Evolutionary conservation across 2,888 invertebrate species (phyloP).

Genomic region (Amphipyra tragopoginis): DNA sequence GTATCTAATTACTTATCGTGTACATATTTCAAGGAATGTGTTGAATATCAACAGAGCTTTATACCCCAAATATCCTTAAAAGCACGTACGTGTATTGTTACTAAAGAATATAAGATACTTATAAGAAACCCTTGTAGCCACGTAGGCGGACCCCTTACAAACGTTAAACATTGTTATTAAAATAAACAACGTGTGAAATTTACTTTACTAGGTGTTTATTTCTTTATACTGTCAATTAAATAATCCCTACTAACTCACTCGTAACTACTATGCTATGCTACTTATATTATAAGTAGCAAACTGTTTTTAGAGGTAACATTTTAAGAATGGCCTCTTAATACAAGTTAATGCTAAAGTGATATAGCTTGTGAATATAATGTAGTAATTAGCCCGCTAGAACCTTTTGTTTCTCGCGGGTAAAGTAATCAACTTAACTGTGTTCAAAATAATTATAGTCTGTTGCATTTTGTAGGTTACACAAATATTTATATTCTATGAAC

Average conservation of each 20-base stretch:
- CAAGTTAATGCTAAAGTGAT: too few relatives aligned
- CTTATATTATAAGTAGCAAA: too few relatives aligned
- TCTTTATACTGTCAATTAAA: not conserved
- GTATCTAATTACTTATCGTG: constrained; percentile 40
- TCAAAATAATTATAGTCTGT: too few relatives aligned
- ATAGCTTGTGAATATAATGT: too few relatives aligned
- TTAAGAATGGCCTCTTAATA: too few relatives aligned
- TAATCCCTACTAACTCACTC: not conserved
- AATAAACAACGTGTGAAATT: too few relatives aligned
- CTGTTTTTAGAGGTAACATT: too few relatives aligned
- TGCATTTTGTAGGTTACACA: too few relatives aligned
- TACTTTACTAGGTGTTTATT: not conserved
- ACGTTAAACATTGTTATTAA: constrained; percentile 3
- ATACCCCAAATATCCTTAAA: constrained; percentile 33
- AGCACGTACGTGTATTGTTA: constrained; percentile 30
- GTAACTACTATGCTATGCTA: too few relatives aligned
- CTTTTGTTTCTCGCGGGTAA: too few relatives aligned
- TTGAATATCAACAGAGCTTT: constrained; percentile 28
- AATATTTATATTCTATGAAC: constrained; percentile 5
- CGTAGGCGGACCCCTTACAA: constrained; percentile 18
- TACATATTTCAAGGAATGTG: constrained; percentile 19
- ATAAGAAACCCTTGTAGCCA: constrained; percentile 16
- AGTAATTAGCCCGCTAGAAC: too few relatives aligned
- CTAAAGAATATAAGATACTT: constrained; percentile 35
- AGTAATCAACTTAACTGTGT: too few relatives aligned